Percentiles rank a stretch among this genome's conserved stretches.
Evolutionary conservation across 2,113 vertebrate species (phyloP).

Genomic region (Orcinus orca): DNA sequence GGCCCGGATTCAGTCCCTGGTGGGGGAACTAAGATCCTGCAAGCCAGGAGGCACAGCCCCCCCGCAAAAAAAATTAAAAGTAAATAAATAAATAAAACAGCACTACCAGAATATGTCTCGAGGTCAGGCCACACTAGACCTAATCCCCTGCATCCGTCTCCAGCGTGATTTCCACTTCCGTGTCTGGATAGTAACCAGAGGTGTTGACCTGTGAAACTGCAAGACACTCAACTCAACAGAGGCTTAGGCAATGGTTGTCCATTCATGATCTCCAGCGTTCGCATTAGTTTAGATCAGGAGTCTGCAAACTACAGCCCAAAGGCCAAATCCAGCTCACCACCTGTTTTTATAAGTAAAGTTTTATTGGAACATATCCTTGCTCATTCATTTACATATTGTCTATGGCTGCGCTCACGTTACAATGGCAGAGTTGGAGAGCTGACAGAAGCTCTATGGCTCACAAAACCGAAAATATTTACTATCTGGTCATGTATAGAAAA

Average conservation of each 20-base stretch:
- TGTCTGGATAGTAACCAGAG: not conserved
- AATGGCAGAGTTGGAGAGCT: not conserved
- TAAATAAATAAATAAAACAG: not conserved
- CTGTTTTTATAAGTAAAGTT: constrained; percentile 9
- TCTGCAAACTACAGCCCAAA: not conserved
- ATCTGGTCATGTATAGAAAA: not conserved
- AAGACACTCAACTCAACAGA: not conserved
- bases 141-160: not conserved
- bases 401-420: not conserved
- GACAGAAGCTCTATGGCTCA: not conserved
- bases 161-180: not conserved
- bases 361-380: not conserved
- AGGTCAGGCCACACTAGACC: not conserved
- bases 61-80: no score
- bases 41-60: not conserved
- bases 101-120: not conserved
- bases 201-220: not conserved
- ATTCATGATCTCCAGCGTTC: not conserved
- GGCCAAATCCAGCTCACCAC: not conserved
- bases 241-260: not conserved
- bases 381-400: not conserved
- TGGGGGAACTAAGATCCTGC: not conserved
- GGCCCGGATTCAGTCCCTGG: not conserved
- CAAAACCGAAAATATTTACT: not conserved
- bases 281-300: not conserved